phyloP scores from a whole-genome alignment of 2,888 invertebrate species.

The Loripinus fragilis region DNA sequence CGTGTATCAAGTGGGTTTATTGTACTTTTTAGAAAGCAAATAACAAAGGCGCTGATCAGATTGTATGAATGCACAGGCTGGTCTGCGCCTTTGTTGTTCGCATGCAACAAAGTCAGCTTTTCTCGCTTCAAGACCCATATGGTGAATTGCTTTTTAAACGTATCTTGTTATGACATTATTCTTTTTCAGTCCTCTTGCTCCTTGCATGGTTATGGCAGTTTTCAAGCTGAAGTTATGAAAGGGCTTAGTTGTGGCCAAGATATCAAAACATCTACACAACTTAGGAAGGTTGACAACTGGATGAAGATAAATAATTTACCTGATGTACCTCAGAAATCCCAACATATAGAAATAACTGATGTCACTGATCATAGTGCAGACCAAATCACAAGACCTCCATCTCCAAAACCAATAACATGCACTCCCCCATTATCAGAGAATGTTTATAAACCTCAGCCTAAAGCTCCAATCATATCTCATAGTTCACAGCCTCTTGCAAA shows the following conservation, averaged over 20 bases:
- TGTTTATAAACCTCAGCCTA: slow-evolving; percentile 75
- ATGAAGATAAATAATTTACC: slow-evolving; percentile 61
- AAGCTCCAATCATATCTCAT: slow-evolving; percentile 30
- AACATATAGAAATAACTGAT: slow-evolving; percentile 16
- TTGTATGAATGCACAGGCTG: too few species aligned
- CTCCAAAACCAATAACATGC: slow-evolving; percentile 75
- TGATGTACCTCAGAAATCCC: slow-evolving; percentile 41
- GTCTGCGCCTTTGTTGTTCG: too few species aligned
- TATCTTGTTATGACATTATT: slow-evolving; percentile 10
- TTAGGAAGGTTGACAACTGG: slow-evolving; percentile 68
- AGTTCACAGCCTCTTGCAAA: slow-evolving; percentile 16
- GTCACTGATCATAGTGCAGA: slow-evolving; percentile 30
- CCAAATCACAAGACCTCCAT: slow-evolving; percentile 47
- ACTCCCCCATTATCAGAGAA: slow-evolving; percentile 70
- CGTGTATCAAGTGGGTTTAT: too few species aligned
- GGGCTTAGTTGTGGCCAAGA: slow-evolving; percentile 44
- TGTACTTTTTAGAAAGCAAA: too few species aligned
- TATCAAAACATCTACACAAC: slow-evolving; percentile 56
- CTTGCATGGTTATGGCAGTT: slow-evolving; percentile 68
- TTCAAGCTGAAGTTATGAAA: slow-evolving; percentile 62
- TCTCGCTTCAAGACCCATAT: too few species aligned
- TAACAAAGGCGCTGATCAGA: too few species aligned
- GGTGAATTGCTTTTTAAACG: too few species aligned
- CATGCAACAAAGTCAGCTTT: too few species aligned
- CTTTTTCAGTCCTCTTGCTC: slow-evolving; percentile 68